Evolutionary conservation across 2,888 invertebrate genomes (phyloP).

Genomic region (Entomobrya multifasciata): DNA sequence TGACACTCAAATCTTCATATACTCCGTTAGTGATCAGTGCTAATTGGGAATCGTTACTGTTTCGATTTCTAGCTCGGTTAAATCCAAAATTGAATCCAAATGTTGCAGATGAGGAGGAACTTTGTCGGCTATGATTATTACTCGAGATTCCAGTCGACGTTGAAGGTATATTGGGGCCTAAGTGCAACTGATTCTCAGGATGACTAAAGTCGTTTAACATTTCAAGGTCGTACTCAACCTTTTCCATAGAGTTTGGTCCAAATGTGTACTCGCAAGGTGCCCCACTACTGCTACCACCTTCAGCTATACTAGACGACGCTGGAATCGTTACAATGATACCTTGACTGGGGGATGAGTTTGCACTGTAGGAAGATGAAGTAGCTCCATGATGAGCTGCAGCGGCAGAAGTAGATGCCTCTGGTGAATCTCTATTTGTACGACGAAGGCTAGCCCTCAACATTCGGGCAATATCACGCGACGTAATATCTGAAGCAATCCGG

Average conservation of each 20-base stretch:
- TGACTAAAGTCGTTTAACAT: conserved; percentile 54
- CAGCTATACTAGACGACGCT: not conserved
- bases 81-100: conserved; percentile 69
- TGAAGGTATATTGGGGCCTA: not conserved
- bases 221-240: conserved; percentile 67
- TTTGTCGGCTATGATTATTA: conserved; percentile 13
- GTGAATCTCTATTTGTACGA: conserved; percentile 50
- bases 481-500: conserved; percentile 78
- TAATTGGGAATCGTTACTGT: conserved; percentile 76
- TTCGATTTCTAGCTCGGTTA: conserved; percentile 70
- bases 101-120: conserved; percentile 36
- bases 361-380: conserved; percentile 44
- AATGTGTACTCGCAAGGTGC: conserved; percentile 59
- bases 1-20: conserved; percentile 56
- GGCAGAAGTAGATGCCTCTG: conserved; percentile 57
- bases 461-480: conserved; percentile 76
- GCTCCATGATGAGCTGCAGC: conserved; percentile 20
- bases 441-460: conserved; percentile 76
- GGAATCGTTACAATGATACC: conserved; percentile 60
- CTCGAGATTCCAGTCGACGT: conserved; percentile 11
- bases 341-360: conserved; percentile 59
- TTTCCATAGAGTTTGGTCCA: conserved; percentile 61
- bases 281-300: conserved; percentile 7
- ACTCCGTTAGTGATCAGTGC: conserved; percentile 73
- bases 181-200: conserved; percentile 18